Evolutionary conservation across 2,888 invertebrate genomes (phyloP).

Genomic region (Bimastos eiseni): DNA sequence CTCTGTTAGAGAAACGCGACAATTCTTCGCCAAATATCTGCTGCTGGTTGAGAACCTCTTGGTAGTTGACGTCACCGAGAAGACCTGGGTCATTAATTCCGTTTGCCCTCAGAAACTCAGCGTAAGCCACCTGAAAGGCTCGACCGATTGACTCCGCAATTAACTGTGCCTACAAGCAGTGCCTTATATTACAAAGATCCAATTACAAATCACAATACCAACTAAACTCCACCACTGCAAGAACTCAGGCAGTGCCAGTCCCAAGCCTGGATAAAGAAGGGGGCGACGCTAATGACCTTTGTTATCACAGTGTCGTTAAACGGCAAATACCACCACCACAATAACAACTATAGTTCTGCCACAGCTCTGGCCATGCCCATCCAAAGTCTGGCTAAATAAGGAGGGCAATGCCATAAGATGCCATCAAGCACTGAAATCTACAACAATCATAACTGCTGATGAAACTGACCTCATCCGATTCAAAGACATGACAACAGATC

Average conservation of each 20-base stretch:
- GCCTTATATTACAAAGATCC: too few relatives aligned
- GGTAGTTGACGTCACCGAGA: slow-evolving; percentile 99
- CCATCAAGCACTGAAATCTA: neutral
- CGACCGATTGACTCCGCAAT: slow-evolving; percentile 99
- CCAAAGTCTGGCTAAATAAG: neutral
- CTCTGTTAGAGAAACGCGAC: slow-evolving; percentile 98
- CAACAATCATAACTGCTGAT: neutral
- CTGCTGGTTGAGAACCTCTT: slow-evolving; percentile 97
- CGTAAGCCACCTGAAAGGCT: slow-evolving; percentile 97
- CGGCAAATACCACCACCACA: too few relatives aligned
- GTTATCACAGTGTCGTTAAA: too few relatives aligned
- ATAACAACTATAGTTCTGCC: too few relatives aligned
- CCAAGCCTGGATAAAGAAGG: neutral
- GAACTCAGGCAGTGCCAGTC: too few relatives aligned
- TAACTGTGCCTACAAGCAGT: slow-evolving; percentile 78
- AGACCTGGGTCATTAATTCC: slow-evolving; percentile 99
- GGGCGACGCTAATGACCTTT: too few relatives aligned
- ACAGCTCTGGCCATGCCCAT: too few relatives aligned
- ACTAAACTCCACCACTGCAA: too few relatives aligned
- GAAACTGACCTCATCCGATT: slow-evolving; percentile 86
- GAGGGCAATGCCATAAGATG: neutral
- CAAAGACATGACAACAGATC: slow-evolving; percentile 99
- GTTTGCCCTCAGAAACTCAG: slow-evolving; percentile 99
- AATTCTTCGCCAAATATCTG: slow-evolving; percentile 98
- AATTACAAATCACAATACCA: too few relatives aligned